A percentile compares a stretch with the other conserved stretches of the same genome.
Evolutionary conservation across 92 coral and sea anemone species (phyloP).

Genomic region (Ricordea florida): DNA sequence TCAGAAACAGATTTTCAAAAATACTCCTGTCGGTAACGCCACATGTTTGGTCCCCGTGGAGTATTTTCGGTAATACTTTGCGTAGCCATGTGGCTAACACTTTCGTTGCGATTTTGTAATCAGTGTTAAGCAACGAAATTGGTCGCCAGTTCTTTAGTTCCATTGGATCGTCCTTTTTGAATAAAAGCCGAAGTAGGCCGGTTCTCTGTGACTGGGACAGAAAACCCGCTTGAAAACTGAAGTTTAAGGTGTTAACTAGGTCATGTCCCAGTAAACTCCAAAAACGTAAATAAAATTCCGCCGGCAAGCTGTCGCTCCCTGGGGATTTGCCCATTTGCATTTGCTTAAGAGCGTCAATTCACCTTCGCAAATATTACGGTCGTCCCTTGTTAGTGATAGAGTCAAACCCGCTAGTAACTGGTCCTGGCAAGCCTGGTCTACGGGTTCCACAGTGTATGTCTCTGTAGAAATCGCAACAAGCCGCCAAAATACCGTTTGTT

Average conservation of each 20-base stretch:
- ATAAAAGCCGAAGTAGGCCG: neutral
- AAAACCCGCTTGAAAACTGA: neutral
- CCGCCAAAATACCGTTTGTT: neutral
- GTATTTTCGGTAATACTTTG: neutral
- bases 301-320: neutral
- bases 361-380: neutral
- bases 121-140: neutral
- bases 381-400: neutral
- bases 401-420: slow-evolving; percentile 17
- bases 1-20: neutral
- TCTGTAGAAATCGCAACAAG: neutral
- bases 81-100: neutral
- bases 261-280: neutral
- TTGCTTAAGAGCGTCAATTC: neutral
- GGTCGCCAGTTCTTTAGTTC: neutral
- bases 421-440: slow-evolving; percentile 30
- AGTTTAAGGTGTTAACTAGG: neutral
- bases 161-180: neutral
- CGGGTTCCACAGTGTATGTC: slow-evolving; percentile 2
- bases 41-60: neutral
- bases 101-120: neutral
- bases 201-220: neutral
- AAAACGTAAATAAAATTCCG: neutral
- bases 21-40: neutral
- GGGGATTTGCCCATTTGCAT: neutral